Evolutionary conservation across 2,797 vertebrate genomes (phyloP).

Genomic region (Heteromormyrus szaboi): DNA sequence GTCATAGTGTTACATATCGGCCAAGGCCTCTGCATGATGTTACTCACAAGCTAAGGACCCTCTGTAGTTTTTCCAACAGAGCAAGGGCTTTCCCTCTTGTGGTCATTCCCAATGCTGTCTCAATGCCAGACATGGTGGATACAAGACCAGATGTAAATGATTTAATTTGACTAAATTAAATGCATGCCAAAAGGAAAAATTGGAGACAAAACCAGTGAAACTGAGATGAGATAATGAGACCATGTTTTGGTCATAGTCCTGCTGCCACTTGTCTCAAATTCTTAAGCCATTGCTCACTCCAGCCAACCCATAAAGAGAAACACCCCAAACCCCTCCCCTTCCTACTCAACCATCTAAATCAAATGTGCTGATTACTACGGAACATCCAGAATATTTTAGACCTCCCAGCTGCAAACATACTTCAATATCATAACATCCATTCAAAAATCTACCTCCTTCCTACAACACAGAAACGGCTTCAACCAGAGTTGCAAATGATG

Average conservation of each 20-base stretch:
- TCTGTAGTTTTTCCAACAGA: neutral
- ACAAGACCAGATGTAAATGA: neutral
- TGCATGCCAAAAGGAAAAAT: neutral
- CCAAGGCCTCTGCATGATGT: neutral
- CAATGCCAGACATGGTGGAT: neutral
- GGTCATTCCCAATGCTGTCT: neutral
- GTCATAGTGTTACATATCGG: neutral
- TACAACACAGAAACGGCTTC: neutral
- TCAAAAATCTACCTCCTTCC: neutral
- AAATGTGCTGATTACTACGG: neutral
- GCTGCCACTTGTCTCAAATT: neutral
- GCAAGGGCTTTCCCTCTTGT: neutral
- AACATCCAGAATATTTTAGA: neutral
- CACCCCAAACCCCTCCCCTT: neutral
- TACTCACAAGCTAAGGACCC: neutral
- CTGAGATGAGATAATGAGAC: neutral
- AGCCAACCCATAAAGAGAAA: neutral
- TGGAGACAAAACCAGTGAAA: neutral
- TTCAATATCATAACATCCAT: neutral
- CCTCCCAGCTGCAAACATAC: neutral
- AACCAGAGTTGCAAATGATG: neutral
- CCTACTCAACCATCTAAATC: neutral
- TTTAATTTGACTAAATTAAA: neutral
- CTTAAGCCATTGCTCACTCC: neutral
- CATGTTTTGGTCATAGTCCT: neutral